phyloP scores from a whole-genome alignment of 2,113 vertebrate species.

The Cairina moschata region DNA sequence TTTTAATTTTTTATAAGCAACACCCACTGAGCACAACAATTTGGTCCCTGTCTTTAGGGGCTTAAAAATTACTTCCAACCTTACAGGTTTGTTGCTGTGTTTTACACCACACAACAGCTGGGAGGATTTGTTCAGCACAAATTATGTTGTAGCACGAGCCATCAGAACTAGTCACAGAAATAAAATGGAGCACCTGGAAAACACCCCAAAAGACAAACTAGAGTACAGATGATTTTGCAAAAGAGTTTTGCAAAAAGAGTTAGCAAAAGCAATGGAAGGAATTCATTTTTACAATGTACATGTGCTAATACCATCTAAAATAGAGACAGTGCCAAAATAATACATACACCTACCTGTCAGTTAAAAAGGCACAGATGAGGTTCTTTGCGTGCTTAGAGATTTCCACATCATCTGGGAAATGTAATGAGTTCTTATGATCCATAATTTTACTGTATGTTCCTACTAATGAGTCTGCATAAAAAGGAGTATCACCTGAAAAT shows the following conservation, averaged over 20 bases:
- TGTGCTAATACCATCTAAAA: neutral
- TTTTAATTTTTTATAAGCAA: neutral
- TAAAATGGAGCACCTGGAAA: constrained; percentile 6
- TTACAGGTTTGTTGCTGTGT: neutral
- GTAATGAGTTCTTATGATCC: constrained; percentile 98
- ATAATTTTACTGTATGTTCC: constrained; percentile 99
- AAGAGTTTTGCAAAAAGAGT: neutral
- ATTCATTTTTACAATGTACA: neutral
- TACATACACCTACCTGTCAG: constrained; percentile 85
- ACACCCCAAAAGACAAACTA: neutral
- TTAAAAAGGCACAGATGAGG: constrained; percentile 98
- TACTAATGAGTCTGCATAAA: constrained; percentile 98
- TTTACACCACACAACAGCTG: neutral
- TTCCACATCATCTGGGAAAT: constrained; percentile 97
- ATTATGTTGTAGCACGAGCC: neutral
- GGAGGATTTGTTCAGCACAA: neutral
- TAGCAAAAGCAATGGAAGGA: neutral
- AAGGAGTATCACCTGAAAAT: constrained; percentile 93
- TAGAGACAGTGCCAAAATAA: neutral
- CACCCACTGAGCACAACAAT: neutral
- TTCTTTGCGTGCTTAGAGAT: constrained; percentile 97
- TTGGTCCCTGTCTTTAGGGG: neutral
- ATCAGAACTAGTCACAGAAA: constrained; percentile 1
- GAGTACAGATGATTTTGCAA: neutral
- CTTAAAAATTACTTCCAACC: neutral